A percentile compares a stretch with the other conserved stretches of the same genome.
phyloP scores from a whole-genome alignment of 2,888 invertebrate genomes.

The Microctonus aethiopoides region DNA sequence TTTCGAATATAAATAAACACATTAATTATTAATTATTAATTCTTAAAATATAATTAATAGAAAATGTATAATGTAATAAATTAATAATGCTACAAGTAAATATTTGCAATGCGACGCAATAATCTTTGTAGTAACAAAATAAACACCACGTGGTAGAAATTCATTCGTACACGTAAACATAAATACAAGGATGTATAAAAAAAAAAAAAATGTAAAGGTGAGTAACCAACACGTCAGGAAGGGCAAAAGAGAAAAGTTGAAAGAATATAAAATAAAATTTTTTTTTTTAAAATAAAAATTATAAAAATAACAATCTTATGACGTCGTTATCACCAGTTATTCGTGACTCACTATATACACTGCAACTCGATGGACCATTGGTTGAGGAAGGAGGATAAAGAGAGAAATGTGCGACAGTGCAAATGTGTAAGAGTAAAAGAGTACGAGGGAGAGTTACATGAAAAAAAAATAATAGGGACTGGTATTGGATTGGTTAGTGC shows the following conservation, averaged over 20 bases:
- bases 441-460: slow-evolving; percentile 23
- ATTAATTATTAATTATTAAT: slow-evolving; percentile 11
- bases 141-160: slow-evolving; percentile 4
- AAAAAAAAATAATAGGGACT: slow-evolving; percentile 42
- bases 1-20: background rate
- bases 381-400: background rate
- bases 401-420: background rate
- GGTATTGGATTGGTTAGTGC: slow-evolving; percentile 47
- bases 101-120: no score
- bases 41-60: slow-evolving; percentile 2
- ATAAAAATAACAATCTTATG: slow-evolving; percentile 36
- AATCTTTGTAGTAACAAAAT: background rate
- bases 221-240: slow-evolving; percentile 9
- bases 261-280: slow-evolving; percentile 26
- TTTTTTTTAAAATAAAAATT: no score
- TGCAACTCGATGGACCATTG: background rate
- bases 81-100: no score
- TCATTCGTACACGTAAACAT: background rate
- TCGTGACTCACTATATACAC: slow-evolving; percentile 48
- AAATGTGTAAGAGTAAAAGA: background rate
- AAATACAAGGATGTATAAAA: background rate
- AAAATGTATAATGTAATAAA: no score
- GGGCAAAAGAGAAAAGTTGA: slow-evolving; percentile 14
- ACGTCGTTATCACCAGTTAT: slow-evolving; percentile 35
- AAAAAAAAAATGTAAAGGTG: background rate